phyloP scores from a whole-genome alignment of 2,797 vertebrate genomes.

The Schizothorax lantsangensis region DNA sequence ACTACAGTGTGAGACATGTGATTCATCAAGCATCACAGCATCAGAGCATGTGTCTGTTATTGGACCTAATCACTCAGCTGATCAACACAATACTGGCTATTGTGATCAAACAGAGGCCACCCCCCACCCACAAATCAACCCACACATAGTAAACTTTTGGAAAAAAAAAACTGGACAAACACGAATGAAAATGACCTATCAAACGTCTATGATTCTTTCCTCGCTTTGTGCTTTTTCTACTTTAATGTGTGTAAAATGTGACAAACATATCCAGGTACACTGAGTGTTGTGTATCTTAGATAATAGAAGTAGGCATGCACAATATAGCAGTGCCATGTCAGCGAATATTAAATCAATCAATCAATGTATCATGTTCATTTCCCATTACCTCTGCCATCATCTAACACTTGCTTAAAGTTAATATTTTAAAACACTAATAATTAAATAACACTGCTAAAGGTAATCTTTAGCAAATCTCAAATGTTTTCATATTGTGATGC shows the following conservation, averaged over 20 bases:
- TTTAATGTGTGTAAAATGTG: background rate
- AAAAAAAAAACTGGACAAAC: background rate
- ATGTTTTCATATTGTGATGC: background rate
- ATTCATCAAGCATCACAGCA: slow-evolving; percentile 28
- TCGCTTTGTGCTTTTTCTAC: background rate
- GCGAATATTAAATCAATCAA: background rate
- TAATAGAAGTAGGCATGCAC: background rate
- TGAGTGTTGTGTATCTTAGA: background rate
- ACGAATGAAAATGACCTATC: background rate
- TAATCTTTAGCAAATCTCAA: background rate
- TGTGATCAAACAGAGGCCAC: slow-evolving; percentile 50
- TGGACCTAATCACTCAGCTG: slow-evolving; percentile 70
- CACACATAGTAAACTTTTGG: background rate
- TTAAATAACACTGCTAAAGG: background rate
- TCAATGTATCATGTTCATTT: background rate
- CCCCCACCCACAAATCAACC: background rate
- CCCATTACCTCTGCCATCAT: background rate
- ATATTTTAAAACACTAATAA: background rate
- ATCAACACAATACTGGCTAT: slow-evolving; percentile 25
- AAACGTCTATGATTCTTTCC: background rate
- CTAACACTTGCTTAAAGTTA: background rate
- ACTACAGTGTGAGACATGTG: slow-evolving; percentile 9
- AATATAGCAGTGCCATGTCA: background rate
- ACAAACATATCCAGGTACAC: background rate
- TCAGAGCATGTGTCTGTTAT: slow-evolving; percentile 68